Percentiles rank a stretch among this genome's conserved stretches.
Conservation (phyloP, 2,797 vertebrate species). For the Amniataba percoides region DNA sequence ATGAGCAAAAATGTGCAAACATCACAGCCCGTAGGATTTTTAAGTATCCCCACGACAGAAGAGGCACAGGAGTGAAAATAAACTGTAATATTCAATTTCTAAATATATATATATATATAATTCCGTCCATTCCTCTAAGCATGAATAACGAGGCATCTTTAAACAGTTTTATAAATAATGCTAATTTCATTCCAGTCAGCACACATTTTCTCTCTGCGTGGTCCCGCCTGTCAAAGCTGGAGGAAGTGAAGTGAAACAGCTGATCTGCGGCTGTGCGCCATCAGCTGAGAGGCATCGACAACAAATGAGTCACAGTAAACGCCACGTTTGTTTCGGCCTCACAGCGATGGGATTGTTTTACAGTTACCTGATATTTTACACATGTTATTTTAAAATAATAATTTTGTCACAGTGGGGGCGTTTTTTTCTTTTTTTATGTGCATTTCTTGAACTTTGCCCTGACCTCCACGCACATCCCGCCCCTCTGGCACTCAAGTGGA, state of each 20-base stretch:
- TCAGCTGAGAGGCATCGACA: background rate
- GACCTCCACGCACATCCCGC: constrained; percentile 2
- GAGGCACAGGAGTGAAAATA: background rate
- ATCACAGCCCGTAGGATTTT: background rate
- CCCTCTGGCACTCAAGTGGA: background rate
- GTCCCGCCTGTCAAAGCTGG: background rate
- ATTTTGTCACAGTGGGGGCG: background rate
- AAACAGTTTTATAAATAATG: background rate
- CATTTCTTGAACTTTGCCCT: constrained; percentile 48
- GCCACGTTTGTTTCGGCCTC: no score
- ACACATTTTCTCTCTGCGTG: background rate
- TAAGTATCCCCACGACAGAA: background rate
- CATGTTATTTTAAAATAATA: background rate
- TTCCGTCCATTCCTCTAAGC: background rate
- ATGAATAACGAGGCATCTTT: no score
- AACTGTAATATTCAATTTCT: background rate
- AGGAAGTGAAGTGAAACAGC: background rate
- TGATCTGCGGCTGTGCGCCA: background rate
- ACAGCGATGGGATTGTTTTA: background rate
- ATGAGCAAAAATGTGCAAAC: background rate
- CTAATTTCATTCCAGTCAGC: background rate
- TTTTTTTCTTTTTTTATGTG: background rate
- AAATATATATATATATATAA: background rate
- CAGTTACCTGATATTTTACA: background rate
- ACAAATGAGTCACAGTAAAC: no score